Evolutionary conservation across 2,888 invertebrate species (phyloP).

Genomic region (Xanthostigma xanthostigma): DNA sequence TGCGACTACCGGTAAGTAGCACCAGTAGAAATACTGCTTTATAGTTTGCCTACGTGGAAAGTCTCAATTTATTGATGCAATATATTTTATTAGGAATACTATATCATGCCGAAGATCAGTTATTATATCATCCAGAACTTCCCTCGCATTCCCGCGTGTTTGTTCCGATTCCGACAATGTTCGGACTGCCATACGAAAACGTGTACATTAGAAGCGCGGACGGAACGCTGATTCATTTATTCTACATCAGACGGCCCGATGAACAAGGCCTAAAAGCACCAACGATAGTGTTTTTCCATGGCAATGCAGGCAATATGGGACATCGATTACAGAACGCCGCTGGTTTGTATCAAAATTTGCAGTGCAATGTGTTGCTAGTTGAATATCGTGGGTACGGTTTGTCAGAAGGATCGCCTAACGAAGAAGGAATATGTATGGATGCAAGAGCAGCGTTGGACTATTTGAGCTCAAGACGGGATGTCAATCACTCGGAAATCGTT

Average conservation of each 20-base stretch:
- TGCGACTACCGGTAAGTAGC: constrained; percentile 51
- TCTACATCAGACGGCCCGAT: constrained; percentile 60
- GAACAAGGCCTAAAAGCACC: constrained; percentile 54
- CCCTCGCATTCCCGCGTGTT: constrained; percentile 79
- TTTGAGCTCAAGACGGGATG: constrained; percentile 61
- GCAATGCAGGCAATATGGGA: constrained; percentile 95
- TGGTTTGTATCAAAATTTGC: constrained; percentile 65
- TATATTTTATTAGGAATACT: constrained; percentile 47
- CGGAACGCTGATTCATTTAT: constrained; percentile 65
- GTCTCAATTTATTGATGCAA: background rate
- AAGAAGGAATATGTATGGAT: constrained; percentile 75
- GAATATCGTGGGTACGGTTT: constrained; percentile 92
- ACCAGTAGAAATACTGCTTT: constrained; percentile 10
- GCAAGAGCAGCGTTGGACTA: constrained; percentile 79
- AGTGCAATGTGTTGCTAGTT: constrained; percentile 79
- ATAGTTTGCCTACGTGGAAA: background rate
- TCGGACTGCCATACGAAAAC: constrained; percentile 77
- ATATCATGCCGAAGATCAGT: constrained; percentile 72
- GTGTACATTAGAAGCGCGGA: constrained; percentile 59
- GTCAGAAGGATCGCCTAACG: constrained; percentile 77
- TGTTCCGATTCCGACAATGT: constrained; percentile 73
- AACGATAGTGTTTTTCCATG: constrained; percentile 83
- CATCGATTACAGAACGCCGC: constrained; percentile 81
- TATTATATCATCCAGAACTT: constrained; percentile 80
- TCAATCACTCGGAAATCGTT: constrained; percentile 72